Conservation (phyloP, 2,797 vertebrate genomes). For the Esox lucius region DNA sequence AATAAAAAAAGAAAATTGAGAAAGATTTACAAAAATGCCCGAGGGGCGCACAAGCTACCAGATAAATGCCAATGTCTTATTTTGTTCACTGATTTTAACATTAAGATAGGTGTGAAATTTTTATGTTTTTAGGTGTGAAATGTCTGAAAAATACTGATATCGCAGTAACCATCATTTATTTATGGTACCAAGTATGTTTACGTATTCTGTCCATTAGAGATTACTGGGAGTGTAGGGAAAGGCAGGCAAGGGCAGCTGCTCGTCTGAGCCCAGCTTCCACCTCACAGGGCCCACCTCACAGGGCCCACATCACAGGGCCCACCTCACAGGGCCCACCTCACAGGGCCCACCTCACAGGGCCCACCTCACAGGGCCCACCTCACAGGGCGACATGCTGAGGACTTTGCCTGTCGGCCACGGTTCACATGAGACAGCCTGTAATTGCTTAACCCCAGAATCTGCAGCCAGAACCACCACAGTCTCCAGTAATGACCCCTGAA, state of each 20-base stretch:
- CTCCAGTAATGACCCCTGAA: constrained; percentile 43
- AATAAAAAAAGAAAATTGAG: no score
- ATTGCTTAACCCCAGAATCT: constrained; percentile 57
- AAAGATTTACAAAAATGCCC: no score
- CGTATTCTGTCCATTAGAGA: constrained; percentile 1
- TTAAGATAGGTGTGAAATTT: neutral
- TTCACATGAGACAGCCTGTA: constrained; percentile 51
- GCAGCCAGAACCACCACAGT: constrained; percentile 50
- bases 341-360: neutral
- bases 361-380: neutral
- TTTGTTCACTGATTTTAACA: neutral
- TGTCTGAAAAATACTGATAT: neutral
- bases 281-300: neutral
- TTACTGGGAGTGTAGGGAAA: constrained; percentile 9
- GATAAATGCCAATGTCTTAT: neutral
- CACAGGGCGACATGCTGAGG: constrained; percentile 22
- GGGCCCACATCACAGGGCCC: neutral
- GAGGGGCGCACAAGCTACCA: no score
- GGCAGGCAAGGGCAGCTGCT: constrained; percentile 2
- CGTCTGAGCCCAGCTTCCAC: neutral
- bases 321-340: neutral
- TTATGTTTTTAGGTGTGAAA: neutral
- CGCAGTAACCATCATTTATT: neutral
- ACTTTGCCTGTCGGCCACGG: constrained; percentile 40
- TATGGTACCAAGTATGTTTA: no score